Conservation (phyloP, 2,797 vertebrate species). For the Ctenopoma multispine region DNA sequence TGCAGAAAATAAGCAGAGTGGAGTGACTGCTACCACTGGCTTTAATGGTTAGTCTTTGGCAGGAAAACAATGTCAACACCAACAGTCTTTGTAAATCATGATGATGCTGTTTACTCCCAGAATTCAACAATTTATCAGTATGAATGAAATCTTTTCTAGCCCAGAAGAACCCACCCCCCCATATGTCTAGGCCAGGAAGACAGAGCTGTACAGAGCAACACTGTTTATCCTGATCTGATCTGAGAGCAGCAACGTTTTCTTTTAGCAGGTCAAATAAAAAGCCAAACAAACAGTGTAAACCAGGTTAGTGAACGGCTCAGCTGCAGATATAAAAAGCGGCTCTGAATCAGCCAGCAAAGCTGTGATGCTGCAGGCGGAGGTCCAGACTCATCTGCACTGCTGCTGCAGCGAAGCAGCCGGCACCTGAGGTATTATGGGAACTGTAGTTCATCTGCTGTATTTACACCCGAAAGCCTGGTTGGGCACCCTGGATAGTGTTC, state of each 20-base stretch:
- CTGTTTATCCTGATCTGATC: neutral
- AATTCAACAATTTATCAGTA: neutral
- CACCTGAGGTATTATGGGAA: conserved; percentile 25
- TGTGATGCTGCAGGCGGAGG: conserved; percentile 5
- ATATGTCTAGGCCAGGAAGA: neutral
- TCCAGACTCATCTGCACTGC: conserved; percentile 5
- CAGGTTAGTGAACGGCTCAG: neutral
- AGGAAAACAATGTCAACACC: too few species aligned
- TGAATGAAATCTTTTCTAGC: neutral
- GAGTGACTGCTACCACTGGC: too few species aligned
- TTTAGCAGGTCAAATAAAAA: conserved; percentile 3
- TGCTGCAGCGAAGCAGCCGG: neutral
- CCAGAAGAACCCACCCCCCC: too few species aligned
- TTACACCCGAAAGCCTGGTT: neutral
- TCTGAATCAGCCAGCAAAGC: conserved; percentile 4
- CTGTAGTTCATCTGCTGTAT: conserved; percentile 17
- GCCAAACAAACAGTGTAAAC: neutral
- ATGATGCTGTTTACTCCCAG: too few species aligned
- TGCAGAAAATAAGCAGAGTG: too few species aligned
- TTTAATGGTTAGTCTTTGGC: too few species aligned
- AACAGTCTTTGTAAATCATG: too few species aligned
- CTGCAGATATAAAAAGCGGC: conserved; percentile 18
- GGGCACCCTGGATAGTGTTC: neutral
- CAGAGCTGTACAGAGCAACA: neutral
- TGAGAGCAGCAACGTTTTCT: neutral